Conservation (phyloP, 2,888 invertebrate genomes). For the Capitulum mitella region DNA sequence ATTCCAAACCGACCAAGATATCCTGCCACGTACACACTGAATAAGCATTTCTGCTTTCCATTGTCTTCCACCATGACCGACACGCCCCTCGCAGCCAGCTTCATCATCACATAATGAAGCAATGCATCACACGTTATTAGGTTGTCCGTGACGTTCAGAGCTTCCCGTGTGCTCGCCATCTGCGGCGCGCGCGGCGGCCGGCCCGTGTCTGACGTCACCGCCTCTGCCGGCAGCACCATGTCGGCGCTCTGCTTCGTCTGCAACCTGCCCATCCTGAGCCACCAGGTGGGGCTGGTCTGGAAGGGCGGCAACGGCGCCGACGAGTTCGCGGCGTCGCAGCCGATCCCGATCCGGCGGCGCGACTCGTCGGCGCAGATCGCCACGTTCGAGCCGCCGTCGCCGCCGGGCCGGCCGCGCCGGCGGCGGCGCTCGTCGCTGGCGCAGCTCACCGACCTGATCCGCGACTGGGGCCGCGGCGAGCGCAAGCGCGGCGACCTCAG, state of each 20-base stretch:
- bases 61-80: too few relatives aligned
- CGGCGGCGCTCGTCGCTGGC: conserved; percentile 77
- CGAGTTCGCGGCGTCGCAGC: conserved; percentile 53
- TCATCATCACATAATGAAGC: too few relatives aligned
- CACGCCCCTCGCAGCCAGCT: too few relatives aligned
- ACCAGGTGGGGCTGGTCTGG: conserved; percentile 87
- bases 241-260: conserved; percentile 70
- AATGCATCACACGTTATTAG: too few relatives aligned
- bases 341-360: conserved; percentile 48
- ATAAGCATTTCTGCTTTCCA: too few relatives aligned
- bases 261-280: conserved; percentile 87
- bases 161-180: too few relatives aligned
- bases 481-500: conserved; percentile 49
- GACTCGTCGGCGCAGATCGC: conserved; percentile 89
- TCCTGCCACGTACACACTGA: too few relatives aligned
- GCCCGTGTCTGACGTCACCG: too few relatives aligned
- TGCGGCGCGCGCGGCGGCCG: too few relatives aligned
- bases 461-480: conserved; percentile 63
- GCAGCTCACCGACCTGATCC: conserved; percentile 76
- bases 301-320: conserved; percentile 92
- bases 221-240: conserved; percentile 35
- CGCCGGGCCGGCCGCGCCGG: conserved; percentile 43
- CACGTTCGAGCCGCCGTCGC: conserved; percentile 64
- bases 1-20: too few relatives aligned
- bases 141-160: too few relatives aligned